These are phyloP conservation scores for Lordiphosa andalusiaca DNA, from an alignment of 2,888 invertebrate species.

Conservation along the genomic window DNA sequence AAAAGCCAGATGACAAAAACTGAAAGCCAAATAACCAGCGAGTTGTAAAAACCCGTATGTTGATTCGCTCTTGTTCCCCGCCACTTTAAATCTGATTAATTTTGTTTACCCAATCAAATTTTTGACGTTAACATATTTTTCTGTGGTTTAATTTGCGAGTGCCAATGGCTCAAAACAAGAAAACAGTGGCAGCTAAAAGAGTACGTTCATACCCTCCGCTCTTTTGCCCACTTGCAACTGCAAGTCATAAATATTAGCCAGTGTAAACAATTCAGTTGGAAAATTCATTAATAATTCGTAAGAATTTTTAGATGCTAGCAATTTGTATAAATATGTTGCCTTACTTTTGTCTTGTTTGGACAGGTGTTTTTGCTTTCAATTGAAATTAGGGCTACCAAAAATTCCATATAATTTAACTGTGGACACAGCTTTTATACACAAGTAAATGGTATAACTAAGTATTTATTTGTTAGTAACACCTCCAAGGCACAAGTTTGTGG, in stretches of 20 bases:
- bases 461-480: too few species aligned
- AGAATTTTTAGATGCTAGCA: neutral
- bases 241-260: too few species aligned
- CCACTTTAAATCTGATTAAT: conserved; percentile 22
- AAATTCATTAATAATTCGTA: neutral
- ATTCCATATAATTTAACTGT: too few species aligned
- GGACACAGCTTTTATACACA: too few species aligned
- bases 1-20: conserved; percentile 1
- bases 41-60: conserved; percentile 12
- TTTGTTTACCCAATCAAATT: conserved; percentile 8
- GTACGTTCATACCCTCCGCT: neutral
- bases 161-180: conserved; percentile 3
- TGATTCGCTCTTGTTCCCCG: conserved; percentile 9
- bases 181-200: neutral
- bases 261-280: too few species aligned
- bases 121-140: neutral
- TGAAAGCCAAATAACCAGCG: conserved; percentile 13
- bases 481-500: too few species aligned
- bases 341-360: neutral
- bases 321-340: neutral
- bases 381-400: neutral
- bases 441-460: too few species aligned
- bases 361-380: conserved; percentile 1
- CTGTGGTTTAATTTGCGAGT: neutral
- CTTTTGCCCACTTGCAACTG: too few species aligned